These are phyloP conservation scores for Macaca mulatta DNA, from an alignment of 2,113 vertebrate species.

Conservation along the genomic window DNA sequence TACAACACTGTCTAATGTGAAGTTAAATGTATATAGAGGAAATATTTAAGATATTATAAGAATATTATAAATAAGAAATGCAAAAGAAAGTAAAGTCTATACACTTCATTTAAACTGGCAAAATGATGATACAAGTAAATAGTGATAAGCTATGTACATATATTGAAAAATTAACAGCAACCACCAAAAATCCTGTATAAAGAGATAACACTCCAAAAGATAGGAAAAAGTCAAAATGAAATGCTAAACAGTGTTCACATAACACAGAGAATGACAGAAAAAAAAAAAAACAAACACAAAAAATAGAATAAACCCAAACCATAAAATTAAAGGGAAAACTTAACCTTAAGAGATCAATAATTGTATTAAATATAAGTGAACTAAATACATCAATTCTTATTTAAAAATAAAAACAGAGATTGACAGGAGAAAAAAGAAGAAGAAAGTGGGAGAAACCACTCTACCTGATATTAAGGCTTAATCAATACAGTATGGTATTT, in stretches of 20 bases:
- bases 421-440: neutral
- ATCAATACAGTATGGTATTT: neutral
- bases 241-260: neutral
- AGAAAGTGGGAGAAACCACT: neutral
- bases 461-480: neutral
- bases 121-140: neutral
- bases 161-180: neutral
- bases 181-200: neutral
- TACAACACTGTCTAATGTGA: neutral
- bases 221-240: neutral
- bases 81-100: neutral
- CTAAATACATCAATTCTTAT: neutral
- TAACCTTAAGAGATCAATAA: neutral
- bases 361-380: neutral
- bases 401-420: neutral
- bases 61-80: neutral
- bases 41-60: neutral
- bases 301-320: neutral
- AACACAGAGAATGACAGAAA: neutral
- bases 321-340: neutral
- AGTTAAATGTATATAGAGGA: neutral
- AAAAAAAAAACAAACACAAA: neutral
- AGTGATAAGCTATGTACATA: neutral
- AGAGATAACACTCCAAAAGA: neutral
- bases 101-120: neutral